Conservation (phyloP, 2,113 vertebrate species). For the Myodes glareolus region DNA sequence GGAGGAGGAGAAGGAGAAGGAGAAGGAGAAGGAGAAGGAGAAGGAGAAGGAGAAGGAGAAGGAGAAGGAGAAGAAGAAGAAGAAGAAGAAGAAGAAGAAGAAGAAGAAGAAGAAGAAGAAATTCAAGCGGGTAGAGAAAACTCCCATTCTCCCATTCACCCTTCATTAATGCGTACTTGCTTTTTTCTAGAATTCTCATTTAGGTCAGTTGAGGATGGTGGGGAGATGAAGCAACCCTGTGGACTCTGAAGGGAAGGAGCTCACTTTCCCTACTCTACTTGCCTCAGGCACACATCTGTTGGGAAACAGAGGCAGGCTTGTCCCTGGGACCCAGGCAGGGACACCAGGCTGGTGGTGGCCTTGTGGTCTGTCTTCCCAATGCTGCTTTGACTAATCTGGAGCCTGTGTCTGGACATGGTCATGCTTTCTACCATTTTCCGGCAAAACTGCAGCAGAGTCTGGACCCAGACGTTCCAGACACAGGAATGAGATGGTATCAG, state of each 20-base stretch:
- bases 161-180: neutral
- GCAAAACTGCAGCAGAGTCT: neutral
- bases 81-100: too few relatives aligned
- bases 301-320: neutral
- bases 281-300: slow-evolving; percentile 29
- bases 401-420: neutral
- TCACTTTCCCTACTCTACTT: neutral
- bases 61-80: too few relatives aligned
- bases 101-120: neutral
- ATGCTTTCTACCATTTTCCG: slow-evolving; percentile 5
- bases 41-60: too few relatives aligned
- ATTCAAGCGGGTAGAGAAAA: too few relatives aligned
- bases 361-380: neutral
- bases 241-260: slow-evolving; percentile 52
- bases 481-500: slow-evolving; percentile 37
- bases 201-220: slow-evolving; percentile 46
- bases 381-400: neutral
- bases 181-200: slow-evolving; percentile 34
- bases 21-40: too few relatives aligned
- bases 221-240: slow-evolving; percentile 41
- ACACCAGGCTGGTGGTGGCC: neutral
- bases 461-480: neutral
- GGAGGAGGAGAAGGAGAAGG: too few relatives aligned
- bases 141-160: neutral
- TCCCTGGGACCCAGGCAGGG: neutral